Evolutionary conservation across 2,113 vertebrate species (phyloP).

Genomic region (Thunnus thynnus): DNA sequence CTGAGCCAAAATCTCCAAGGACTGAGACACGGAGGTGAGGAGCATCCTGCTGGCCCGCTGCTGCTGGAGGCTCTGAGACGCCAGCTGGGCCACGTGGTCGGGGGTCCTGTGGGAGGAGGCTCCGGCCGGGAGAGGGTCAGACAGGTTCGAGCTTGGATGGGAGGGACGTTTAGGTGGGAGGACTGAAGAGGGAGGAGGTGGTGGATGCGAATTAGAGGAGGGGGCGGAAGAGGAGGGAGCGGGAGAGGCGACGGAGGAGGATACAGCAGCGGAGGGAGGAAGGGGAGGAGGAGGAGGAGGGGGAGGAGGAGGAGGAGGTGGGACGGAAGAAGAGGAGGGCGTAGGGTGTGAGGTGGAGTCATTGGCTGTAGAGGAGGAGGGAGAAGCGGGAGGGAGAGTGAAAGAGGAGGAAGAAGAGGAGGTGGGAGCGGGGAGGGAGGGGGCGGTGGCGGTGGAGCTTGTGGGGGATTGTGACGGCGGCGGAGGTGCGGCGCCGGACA

Average conservation of each 20-base stretch:
- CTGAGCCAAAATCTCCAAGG: conserved; percentile 80
- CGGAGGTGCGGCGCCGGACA: not conserved
- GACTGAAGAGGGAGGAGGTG: not conserved
- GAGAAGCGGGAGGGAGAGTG: not conserved
- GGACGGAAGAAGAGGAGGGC: not conserved
- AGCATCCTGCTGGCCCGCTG: conserved; percentile 82
- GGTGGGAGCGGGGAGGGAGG: not conserved
- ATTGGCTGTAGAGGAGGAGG: conserved; percentile 24
- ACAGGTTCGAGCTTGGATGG: not conserved
- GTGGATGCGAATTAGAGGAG: not conserved
- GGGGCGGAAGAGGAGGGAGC: accelerated
- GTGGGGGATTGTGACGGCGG: not conserved
- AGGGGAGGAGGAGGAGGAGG: not conserved
- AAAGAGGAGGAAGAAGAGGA: not conserved
- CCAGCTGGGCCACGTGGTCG: conserved; percentile 71
- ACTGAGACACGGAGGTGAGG: conserved; percentile 80
- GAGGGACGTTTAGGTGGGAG: not conserved
- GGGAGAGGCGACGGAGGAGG: not conserved
- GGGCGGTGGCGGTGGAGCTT: not conserved
- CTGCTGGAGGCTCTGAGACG: conserved; percentile 81
- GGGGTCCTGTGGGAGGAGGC: conserved; percentile 18
- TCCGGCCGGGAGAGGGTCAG: conserved; percentile 47
- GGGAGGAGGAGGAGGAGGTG: not conserved
- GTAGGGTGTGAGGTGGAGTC: conserved; percentile 25
- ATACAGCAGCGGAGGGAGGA: not conserved